phyloP scores from a whole-genome alignment of 2,797 vertebrate genomes.

The Sebastes goodei region DNA sequence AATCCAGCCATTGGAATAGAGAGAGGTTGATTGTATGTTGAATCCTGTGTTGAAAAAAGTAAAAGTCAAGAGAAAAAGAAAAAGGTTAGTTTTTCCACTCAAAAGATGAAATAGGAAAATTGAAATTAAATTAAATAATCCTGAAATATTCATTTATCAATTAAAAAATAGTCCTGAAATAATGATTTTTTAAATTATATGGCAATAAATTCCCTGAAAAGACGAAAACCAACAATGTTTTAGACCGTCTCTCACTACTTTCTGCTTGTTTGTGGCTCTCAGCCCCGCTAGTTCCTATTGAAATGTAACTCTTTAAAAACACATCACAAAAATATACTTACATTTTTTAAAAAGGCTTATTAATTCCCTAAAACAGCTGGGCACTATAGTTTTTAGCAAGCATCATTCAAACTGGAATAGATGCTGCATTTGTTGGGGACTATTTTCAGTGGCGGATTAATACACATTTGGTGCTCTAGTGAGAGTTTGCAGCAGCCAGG shows the following conservation, averaged over 20 bases:
- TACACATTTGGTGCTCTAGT: not conserved
- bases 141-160: no score
- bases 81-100: not conserved
- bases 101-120: not conserved
- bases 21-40: slow-evolving; percentile 91
- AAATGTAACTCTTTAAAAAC: not conserved
- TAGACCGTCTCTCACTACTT: not conserved
- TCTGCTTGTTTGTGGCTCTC: not conserved
- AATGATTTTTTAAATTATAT: not conserved
- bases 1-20: slow-evolving; percentile 91
- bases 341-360: not conserved
- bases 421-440: not conserved
- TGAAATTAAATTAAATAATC: accelerated
- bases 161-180: not conserved
- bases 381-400: not conserved
- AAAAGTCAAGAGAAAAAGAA: not conserved
- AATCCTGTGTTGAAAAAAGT: slow-evolving; percentile 85
- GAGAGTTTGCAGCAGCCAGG: not conserved
- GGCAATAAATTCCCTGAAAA: not conserved
- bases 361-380: not conserved
- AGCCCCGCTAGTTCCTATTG: not conserved
- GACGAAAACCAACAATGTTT: not conserved
- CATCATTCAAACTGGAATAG: not conserved
- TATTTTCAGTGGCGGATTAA: not conserved
- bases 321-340: not conserved